phyloP scores from a whole-genome alignment of 2,888 invertebrate genomes.

The Cantharis rustica region DNA sequence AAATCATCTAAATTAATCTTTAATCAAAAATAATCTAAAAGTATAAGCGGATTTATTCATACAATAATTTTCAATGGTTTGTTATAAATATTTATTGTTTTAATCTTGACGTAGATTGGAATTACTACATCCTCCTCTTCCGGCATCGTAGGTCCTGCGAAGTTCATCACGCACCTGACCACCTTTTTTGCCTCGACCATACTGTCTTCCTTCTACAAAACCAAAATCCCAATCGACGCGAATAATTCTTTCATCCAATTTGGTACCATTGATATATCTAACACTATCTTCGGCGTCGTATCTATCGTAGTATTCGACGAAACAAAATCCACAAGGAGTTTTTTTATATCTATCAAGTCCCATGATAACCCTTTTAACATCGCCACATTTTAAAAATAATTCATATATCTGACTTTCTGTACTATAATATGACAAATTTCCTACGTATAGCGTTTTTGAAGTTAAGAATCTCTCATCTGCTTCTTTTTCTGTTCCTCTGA shows the following conservation, averaged over 20 bases:
- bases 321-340: constrained; percentile 99
- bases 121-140: constrained; percentile 91
- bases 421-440: constrained; percentile 97
- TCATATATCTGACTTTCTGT: constrained; percentile 99
- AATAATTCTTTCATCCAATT: constrained; percentile 95
- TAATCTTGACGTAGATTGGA: no score
- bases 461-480: constrained; percentile 78
- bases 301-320: constrained; percentile 89
- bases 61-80: no score
- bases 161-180: constrained; percentile 99
- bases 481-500: constrained; percentile 87
- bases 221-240: constrained; percentile 99
- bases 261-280: constrained; percentile 87
- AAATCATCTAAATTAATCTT: no score
- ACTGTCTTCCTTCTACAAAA: constrained; percentile 97
- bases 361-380: constrained; percentile 94
- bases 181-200: constrained; percentile 96
- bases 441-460: constrained; percentile 90
- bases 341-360: constrained; percentile 97
- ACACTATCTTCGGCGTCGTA: constrained; percentile 79
- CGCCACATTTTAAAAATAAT: constrained; percentile 93
- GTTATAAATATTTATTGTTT: no score
- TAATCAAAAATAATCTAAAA: no score
- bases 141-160: constrained; percentile 94
- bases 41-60: no score